Evolutionary conservation across 2,797 vertebrate genomes (phyloP).

Genomic region (Semaprochilodus insignis): DNA sequence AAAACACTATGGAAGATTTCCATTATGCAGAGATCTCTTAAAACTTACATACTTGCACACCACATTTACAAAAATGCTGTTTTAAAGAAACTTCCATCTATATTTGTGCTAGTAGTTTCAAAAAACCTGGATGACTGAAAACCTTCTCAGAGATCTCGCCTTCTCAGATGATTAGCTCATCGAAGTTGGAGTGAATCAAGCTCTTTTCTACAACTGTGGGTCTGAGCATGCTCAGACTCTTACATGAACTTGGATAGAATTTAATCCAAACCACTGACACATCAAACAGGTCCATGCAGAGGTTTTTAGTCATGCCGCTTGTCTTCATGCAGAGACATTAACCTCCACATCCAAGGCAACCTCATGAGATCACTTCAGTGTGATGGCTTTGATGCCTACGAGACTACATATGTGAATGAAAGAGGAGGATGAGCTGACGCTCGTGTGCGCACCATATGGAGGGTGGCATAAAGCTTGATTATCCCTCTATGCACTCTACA

Average conservation of each 20-base stretch:
- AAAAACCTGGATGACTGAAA: not conserved
- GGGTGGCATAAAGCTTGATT: constrained; percentile 26
- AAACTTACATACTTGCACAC: too few species aligned
- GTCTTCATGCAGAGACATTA: constrained; percentile 5
- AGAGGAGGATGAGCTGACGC: not conserved
- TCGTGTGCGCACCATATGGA: not conserved
- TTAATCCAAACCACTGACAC: constrained; percentile 7
- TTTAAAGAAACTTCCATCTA: too few species aligned
- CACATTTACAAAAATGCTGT: too few species aligned
- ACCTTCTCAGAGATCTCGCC: not conserved
- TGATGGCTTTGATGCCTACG: constrained; percentile 1
- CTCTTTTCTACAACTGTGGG: not conserved
- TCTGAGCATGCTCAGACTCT: not conserved
- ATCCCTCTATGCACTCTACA: constrained; percentile 27
- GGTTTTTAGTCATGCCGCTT: constrained; percentile 15
- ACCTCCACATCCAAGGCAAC: not conserved
- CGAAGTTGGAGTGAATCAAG: not conserved
- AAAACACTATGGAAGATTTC: too few species aligned
- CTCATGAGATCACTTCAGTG: not conserved
- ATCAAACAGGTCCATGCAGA: constrained; percentile 37
- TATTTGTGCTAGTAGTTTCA: too few species aligned
- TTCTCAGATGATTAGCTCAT: not conserved
- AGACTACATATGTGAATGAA: constrained; percentile 8
- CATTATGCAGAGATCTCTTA: too few species aligned
- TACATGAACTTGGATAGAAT: constrained; percentile 4